Evolutionary conservation across 2,797 vertebrate genomes (phyloP).

Genomic region (Picus viridis): DNA sequence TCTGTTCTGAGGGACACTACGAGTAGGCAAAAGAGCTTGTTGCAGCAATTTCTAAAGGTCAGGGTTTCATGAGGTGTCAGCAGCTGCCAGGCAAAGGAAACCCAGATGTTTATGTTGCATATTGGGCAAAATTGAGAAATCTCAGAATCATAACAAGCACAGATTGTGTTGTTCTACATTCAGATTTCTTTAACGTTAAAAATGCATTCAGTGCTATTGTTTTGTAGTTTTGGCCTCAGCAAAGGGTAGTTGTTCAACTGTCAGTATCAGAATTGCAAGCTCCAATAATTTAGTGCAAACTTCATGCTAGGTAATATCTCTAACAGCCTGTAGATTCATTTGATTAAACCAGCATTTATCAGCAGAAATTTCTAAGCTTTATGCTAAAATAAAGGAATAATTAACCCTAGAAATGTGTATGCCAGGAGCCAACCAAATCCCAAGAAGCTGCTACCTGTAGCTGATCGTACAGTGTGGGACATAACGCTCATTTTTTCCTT

Average conservation of each 20-base stretch:
- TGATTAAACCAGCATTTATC: not conserved
- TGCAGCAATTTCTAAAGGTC: not conserved
- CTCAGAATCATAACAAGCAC: not conserved
- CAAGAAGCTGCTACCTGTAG: not conserved
- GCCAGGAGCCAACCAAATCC: not conserved
- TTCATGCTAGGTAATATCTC: not conserved
- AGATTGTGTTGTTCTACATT: not conserved
- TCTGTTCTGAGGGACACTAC: not conserved
- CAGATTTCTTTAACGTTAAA: not conserved
- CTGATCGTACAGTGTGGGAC: rapidly evolving
- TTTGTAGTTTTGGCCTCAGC: not conserved
- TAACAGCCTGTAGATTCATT: not conserved
- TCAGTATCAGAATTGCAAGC: not conserved
- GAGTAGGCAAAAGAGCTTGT: not conserved
- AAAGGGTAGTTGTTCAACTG: not conserved
- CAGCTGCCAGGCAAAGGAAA: slow-evolving; percentile 9
- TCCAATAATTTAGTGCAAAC: not conserved
- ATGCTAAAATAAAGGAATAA: not conserved
- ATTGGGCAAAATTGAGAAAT: slow-evolving; percentile 36
- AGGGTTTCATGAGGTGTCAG: not conserved
- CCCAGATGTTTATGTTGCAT: not conserved
- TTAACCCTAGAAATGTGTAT: not conserved
- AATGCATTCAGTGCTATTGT: not conserved
- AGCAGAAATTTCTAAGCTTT: not conserved
- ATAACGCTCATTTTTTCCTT: not conserved